Evolutionary conservation across 2,113 vertebrate species (phyloP), one percentile per base, ranked within the genome.

Genomic region (Pogona vitticeps): DNA sequence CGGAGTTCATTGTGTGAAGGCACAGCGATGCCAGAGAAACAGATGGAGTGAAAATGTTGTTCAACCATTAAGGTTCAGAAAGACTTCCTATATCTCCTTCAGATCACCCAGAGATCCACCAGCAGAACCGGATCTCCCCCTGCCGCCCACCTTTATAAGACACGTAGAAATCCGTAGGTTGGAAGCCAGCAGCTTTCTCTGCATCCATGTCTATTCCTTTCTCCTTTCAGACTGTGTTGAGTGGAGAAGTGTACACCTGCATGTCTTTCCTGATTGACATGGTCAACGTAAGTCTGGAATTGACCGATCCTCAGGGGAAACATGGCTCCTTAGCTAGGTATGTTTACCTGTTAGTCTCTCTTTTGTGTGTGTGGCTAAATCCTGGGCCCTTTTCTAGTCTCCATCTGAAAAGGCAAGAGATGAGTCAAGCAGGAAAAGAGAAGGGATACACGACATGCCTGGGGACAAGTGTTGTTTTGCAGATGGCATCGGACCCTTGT

Each of bases 241-340:
- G 98, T 88, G 99, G 99, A 88, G 98, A 99, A 40, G 99, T 99
- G 9, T 99, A 98, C 85, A 98, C 97, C 1, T 96, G 93, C 80
- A 93, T 99, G 92, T 98, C 98, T 0, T 97, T 99, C 94, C 96
- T 99, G 80, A 95, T 99, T 40, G 97, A 99, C 86, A 99, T 99
- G 98, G 98, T 98, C 82, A 98, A 99, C 20, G 99, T 99, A 68
- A 99, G 98, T 86, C 95, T 99, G 96, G 99, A 99, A 88, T 96
- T 99, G 70, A 95, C 97, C 84, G 96, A 98, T 89, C 95, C 95
- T 0, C 97, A 97, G 70, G 95, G 94, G 87, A 95, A 92, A 76
- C 94, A 94, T 42, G 97, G 94, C 76, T 99, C 99, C 56, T 94
- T 99, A 63, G 99, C 98, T 82, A 97, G 98, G 98, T 98, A 87